These are phyloP conservation scores for Anastrepha obliqua DNA, from an alignment of 1,140 invertebrate genomes.

Conservation along the genomic window DNA sequence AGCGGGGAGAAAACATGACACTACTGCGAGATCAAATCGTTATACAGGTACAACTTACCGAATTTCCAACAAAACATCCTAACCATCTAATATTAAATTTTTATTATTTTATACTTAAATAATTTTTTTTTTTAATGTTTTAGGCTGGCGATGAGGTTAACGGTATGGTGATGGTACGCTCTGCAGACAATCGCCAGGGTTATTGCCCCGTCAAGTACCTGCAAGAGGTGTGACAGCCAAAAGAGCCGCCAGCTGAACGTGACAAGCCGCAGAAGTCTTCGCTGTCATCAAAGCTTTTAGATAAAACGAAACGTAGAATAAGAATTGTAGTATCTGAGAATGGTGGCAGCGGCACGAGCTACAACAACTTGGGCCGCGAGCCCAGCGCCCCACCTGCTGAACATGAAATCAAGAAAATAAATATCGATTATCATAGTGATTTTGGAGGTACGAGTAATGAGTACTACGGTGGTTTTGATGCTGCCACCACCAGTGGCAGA, in stretches of 20 bases:
- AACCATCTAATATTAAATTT: neutral
- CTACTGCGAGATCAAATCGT: constrained; percentile 83
- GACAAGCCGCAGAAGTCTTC: constrained; percentile 66
- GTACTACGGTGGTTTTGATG: constrained; percentile 57
- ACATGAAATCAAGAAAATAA: constrained; percentile 66
- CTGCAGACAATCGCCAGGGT: constrained; percentile 88
- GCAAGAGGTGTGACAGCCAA: constrained; percentile 87
- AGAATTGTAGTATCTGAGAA: constrained; percentile 71
- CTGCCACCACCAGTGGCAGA: constrained; percentile 61
- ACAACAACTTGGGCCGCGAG: constrained; percentile 50
- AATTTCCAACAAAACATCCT: neutral
- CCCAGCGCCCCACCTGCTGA: constrained; percentile 52
- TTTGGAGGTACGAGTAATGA: constrained; percentile 60
- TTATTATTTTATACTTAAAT: too few relatives aligned
- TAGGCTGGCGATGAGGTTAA: constrained; percentile 90
- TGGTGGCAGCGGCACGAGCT: constrained; percentile 54
- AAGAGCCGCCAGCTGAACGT: constrained; percentile 70
- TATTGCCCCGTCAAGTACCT: constrained; percentile 89
- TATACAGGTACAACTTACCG: constrained; percentile 76
- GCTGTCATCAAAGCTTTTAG: constrained; percentile 65
- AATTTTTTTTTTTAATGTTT: neutral
- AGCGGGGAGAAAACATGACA: constrained; percentile 79
- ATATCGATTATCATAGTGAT: constrained; percentile 66
- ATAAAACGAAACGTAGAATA: constrained; percentile 74
- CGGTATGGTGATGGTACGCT: constrained; percentile 94